These are phyloP conservation scores for Chrysemys picta DNA, from an alignment of 2,113 vertebrate species.

Conservation along the genomic window DNA sequence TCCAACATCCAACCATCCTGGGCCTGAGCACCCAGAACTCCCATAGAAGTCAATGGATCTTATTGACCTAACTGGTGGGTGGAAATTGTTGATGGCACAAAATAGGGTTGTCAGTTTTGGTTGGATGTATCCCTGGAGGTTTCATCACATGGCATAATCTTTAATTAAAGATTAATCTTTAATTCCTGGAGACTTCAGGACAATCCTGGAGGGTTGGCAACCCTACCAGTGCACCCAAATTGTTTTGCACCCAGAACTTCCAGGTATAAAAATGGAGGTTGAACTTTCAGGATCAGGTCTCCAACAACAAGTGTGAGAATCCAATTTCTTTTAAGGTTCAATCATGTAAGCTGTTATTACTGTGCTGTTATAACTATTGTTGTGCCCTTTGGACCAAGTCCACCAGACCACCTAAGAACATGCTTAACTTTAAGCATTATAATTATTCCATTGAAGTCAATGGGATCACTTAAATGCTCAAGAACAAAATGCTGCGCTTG, in stretches of 20 bases:
- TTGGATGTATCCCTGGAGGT: neutral
- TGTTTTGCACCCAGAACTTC: neutral
- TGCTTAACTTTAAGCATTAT: neutral
- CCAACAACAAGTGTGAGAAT: neutral
- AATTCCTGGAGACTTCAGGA: neutral
- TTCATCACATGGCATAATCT: neutral
- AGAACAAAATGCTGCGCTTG: neutral
- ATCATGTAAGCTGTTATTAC: neutral
- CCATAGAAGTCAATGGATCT: neutral
- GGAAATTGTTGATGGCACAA: neutral
- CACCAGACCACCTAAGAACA: neutral
- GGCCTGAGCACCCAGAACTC: neutral
- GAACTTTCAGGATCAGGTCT: neutral
- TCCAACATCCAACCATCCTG: neutral
- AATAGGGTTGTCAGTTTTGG: neutral
- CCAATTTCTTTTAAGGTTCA: neutral
- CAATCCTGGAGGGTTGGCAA: neutral
- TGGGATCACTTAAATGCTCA: neutral
- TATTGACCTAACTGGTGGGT: neutral
- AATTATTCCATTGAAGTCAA: neutral
- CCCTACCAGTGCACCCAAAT: neutral
- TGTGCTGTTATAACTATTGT: neutral
- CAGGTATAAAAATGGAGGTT: neutral
- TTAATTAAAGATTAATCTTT: neutral
- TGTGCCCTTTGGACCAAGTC: neutral